Conservation (phyloP, 2,888 invertebrate species). For the Mythimna impura region DNA sequence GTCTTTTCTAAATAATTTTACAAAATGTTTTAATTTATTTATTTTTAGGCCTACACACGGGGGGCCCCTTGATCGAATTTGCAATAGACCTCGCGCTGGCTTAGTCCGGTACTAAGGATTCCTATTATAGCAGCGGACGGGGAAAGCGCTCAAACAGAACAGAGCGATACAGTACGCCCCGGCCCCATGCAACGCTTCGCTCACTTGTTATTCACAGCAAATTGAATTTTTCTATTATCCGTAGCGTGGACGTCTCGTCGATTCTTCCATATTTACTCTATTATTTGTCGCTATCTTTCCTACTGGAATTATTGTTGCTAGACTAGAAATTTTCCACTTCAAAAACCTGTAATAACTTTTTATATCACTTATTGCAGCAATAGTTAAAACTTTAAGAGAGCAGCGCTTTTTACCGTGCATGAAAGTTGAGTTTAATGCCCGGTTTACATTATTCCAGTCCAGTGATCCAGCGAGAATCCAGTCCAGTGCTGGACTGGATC, state of each 20-base stretch:
- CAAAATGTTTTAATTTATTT: too few species aligned
- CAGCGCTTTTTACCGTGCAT: background rate
- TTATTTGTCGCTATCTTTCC: background rate
- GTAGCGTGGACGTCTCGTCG: background rate
- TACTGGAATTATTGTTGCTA: background rate
- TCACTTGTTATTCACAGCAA: conserved; percentile 2
- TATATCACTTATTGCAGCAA: background rate
- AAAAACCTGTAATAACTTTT: background rate
- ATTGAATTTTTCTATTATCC: background rate
- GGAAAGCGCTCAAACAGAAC: background rate
- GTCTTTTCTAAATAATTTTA: too few species aligned
- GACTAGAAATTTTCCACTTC: background rate
- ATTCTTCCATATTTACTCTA: background rate
- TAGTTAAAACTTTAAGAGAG: background rate
- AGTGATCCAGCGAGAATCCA: too few species aligned
- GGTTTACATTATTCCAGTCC: too few species aligned
- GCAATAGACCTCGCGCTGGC: too few species aligned
- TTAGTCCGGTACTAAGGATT: background rate
- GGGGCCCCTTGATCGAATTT: too few species aligned
- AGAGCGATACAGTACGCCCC: background rate
- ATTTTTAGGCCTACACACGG: too few species aligned
- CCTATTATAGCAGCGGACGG: background rate
- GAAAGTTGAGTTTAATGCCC: too few species aligned
- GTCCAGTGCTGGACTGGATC: too few species aligned
- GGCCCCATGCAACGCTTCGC: conserved; percentile 1